phyloP scores from a whole-genome alignment of 2,888 invertebrate species.

The Eupithecia exiguata region DNA sequence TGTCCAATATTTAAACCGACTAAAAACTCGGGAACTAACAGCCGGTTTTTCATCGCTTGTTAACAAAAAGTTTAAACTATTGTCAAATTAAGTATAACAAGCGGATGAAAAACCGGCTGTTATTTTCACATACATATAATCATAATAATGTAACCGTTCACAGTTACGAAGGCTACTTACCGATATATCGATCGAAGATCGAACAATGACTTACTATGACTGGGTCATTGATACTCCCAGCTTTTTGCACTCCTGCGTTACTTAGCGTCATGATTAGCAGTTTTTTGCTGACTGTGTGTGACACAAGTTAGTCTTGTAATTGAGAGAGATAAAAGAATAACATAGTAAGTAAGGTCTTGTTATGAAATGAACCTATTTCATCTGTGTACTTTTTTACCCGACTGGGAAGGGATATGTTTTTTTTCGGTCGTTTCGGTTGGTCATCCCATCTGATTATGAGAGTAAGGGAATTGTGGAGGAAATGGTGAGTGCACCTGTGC shows the following conservation, averaged over 20 bases:
- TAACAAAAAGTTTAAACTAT: too few species aligned
- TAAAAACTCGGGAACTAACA: background rate
- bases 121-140: constrained; percentile 6
- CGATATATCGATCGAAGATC: constrained; percentile 42
- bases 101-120: too few species aligned
- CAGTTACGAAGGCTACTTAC: constrained; percentile 12
- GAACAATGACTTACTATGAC: constrained; percentile 47
- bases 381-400: too few species aligned
- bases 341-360: background rate
- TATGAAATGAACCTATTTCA: too few species aligned
- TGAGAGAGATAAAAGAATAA: background rate
- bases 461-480: too few species aligned
- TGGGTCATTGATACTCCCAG: constrained; percentile 49
- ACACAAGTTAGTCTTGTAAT: constrained; percentile 41
- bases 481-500: too few species aligned
- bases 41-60: too few species aligned
- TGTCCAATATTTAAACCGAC: background rate
- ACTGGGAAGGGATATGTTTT: too few species aligned
- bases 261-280: constrained; percentile 42
- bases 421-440: too few species aligned
- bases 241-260: constrained; percentile 34
- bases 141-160: constrained; percentile 33
- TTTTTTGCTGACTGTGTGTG: constrained; percentile 48
- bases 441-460: too few species aligned
- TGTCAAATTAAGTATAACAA: too few species aligned